phyloP scores from a whole-genome alignment of 2,888 invertebrate genomes.

The Athrips mouffetella region DNA sequence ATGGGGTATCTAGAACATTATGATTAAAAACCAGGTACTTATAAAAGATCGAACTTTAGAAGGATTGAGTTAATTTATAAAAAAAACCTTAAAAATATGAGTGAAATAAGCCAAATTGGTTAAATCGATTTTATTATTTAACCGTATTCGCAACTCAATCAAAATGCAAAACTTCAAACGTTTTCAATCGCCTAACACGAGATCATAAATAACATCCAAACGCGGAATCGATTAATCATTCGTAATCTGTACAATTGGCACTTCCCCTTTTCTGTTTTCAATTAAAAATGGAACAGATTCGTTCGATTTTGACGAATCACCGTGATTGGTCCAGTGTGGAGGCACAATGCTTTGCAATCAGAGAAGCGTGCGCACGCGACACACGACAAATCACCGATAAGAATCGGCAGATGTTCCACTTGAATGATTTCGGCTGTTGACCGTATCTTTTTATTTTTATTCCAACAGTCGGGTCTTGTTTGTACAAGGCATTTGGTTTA shows the following conservation, averaged over 20 bases:
- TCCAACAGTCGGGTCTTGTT: constrained; percentile 3
- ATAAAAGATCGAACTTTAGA: no score
- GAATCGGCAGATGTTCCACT: constrained; percentile 55
- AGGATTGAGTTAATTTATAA: no score
- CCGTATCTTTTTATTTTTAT: constrained; percentile 22
- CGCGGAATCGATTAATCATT: constrained; percentile 47
- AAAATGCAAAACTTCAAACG: background rate
- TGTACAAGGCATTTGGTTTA: background rate
- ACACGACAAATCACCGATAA: constrained; percentile 56
- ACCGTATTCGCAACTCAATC: background rate
- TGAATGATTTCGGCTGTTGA: constrained; percentile 22
- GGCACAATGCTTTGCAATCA: constrained; percentile 54
- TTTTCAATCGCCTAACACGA: constrained; percentile 22
- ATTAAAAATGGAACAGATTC: constrained; percentile 61
- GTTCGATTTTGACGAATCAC: constrained; percentile 62
- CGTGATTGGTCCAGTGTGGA: constrained; percentile 40
- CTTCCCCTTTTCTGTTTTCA: constrained; percentile 49
- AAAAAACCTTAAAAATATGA: no score
- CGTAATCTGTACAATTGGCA: constrained; percentile 41
- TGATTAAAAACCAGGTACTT: no score
- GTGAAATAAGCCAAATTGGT: no score
- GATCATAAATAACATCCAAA: constrained; percentile 17
- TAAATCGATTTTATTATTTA: background rate
- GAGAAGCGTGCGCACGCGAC: constrained; percentile 47
- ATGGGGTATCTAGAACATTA: no score